These are phyloP conservation scores for Drymonia ruficornis DNA, from an alignment of 2,888 invertebrate species.

Conservation along the genomic window DNA sequence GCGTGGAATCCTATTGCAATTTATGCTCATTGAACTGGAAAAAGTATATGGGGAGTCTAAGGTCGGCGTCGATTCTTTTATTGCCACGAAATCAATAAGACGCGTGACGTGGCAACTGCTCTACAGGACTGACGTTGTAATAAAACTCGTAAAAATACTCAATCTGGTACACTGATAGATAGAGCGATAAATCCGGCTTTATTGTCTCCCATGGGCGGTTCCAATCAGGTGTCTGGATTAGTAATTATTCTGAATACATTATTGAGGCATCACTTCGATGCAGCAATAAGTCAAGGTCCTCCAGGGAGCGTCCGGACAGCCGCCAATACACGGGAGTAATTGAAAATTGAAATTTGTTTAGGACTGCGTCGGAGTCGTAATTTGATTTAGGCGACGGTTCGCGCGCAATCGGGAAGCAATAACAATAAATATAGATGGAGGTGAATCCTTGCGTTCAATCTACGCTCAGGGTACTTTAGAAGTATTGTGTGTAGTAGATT, in stretches of 20 bases:
- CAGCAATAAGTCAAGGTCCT: constrained; percentile 77
- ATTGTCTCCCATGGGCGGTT: constrained; percentile 59
- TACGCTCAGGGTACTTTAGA: constrained; percentile 48
- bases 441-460: constrained; percentile 39
- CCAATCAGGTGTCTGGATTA: constrained; percentile 55
- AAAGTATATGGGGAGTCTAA: constrained; percentile 79
- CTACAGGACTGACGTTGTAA: constrained; percentile 43
- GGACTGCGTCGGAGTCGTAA: constrained; percentile 73
- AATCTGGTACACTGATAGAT: not conserved
- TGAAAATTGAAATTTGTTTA: constrained; percentile 84
- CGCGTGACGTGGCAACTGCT: constrained; percentile 66
- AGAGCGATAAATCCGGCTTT: constrained; percentile 40
- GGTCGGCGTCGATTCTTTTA: constrained; percentile 78
- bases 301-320: constrained; percentile 58
- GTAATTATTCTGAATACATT: constrained; percentile 80
- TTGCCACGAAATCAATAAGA: constrained; percentile 78
- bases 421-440: constrained; percentile 70
- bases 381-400: constrained; percentile 72
- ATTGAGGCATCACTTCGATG: constrained; percentile 63
- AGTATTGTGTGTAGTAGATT: constrained; percentile 41
- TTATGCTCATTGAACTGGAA: constrained; percentile 81
- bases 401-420: constrained; percentile 69
- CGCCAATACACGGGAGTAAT: constrained; percentile 71
- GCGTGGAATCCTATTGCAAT: constrained; percentile 82
- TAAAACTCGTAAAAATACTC: constrained; percentile 53